phyloP scores from a whole-genome alignment of 2,113 vertebrate species.

The Eulacestoma nigropectus region DNA sequence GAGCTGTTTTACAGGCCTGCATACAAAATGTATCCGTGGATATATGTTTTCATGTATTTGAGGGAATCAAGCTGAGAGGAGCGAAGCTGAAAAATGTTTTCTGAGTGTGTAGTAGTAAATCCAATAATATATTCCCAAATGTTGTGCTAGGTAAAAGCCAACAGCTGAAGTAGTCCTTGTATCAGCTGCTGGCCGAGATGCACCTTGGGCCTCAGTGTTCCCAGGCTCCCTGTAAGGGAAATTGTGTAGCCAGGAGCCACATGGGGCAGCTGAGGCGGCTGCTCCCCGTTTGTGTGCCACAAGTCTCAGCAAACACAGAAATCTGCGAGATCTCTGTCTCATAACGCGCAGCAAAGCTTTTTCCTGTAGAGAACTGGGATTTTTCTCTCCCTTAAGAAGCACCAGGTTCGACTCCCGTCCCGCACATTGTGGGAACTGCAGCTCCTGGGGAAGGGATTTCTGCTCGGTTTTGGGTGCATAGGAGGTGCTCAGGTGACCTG shows the following conservation, averaged over 20 bases:
- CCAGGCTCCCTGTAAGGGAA: background rate
- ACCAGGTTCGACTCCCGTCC: background rate
- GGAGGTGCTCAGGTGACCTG: background rate
- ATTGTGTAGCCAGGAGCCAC: background rate
- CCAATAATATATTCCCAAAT: background rate
- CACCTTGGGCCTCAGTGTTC: background rate
- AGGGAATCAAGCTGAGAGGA: background rate
- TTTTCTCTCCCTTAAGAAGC: background rate
- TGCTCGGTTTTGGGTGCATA: background rate
- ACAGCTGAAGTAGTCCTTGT: background rate
- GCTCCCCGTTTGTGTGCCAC: accelerated
- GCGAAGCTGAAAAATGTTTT: background rate
- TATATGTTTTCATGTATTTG: accelerated
- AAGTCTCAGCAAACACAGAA: background rate
- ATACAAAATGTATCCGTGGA: background rate
- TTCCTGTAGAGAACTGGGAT: background rate
- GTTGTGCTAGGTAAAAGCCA: background rate
- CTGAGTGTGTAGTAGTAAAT: background rate
- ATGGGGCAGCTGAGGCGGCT: background rate
- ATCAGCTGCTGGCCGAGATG: background rate
- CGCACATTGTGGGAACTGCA: accelerated
- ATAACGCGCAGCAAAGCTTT: background rate
- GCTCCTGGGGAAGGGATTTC: background rate
- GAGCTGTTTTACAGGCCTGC: background rate
- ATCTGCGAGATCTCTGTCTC: background rate